Base-by-base conservation (phyloP, 2,113 vertebrate species). In the Anhinga anhinga region DNA sequence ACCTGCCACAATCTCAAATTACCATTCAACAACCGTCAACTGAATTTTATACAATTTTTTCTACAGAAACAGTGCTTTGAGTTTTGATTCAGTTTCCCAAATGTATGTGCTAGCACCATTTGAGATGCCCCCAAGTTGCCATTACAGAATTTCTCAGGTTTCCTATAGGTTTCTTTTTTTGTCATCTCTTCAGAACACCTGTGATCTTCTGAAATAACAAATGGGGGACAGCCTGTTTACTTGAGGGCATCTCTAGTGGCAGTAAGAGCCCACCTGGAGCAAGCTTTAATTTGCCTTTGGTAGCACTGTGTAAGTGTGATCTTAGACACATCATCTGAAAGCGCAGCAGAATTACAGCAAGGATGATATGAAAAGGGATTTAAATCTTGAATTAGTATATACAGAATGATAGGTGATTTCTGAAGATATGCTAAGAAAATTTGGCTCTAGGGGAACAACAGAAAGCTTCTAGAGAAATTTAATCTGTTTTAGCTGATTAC, bases 391-490 rank as follows among this genome's bases (percentile, higher is more conserved):
- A 70, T 42, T 42, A 7, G n/a, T 42, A 40, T 73, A 50, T 88
- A 72, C 10, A 78, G 45, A 86, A 77, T 29, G 26, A 83, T 58
- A 73, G 79, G 82, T 81, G 67, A 58, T 83, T 95, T 95, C 38
- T 70, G 71, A 77, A 16, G 55, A 42, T 81, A 62, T n/a, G n/a
- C 15, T 62, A 77, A 58, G 86, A 86, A 95, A 86, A 91, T 49
- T 40, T 45, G 17, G 14, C 55, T 73, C 40, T 62, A n/a, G 63
- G 45, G 76, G 21, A 70, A 70, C 22, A 91, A 22, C 29, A 50
- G 76, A 91, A 92, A 86, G 40, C 59, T 95, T 87, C 82, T 67
- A 80, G 74, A 90, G 73, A 71, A 21, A n/a, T 83, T 86, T 90
- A 25, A 66, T 76, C 55, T 80, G 40, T 23, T 96, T 88, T 81